Evolutionary conservation across 1,140 invertebrate species (phyloP).

Genomic region (Philopotamus ludificatus): DNA sequence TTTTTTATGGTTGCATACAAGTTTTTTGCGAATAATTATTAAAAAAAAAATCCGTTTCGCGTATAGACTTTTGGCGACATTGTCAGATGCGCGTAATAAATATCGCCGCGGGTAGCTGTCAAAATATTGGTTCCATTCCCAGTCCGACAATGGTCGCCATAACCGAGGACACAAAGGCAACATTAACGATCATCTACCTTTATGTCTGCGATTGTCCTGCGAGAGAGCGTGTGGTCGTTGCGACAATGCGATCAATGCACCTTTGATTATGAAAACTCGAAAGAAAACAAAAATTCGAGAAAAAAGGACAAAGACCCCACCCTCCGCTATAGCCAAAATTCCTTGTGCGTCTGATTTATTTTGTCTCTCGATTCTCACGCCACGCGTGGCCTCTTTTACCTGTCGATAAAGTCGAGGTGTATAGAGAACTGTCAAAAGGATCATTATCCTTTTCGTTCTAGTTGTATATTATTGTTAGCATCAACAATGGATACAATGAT

Average conservation of each 20-base stretch:
- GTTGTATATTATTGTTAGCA: slow-evolving; percentile 12
- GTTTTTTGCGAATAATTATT: too few relatives aligned
- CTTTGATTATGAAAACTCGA: background rate
- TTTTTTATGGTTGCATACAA: too few relatives aligned
- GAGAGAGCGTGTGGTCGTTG: slow-evolving; percentile 3
- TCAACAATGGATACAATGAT: too few relatives aligned
- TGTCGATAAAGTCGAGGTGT: background rate
- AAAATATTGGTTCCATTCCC: slow-evolving; percentile 40
- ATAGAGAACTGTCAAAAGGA: too few relatives aligned
- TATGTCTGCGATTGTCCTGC: slow-evolving; percentile 21
- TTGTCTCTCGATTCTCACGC: slow-evolving; percentile 16
- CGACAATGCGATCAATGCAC: background rate
- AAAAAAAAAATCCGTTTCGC: too few relatives aligned
- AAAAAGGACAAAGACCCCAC: background rate
- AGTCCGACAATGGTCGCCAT: slow-evolving; percentile 32
- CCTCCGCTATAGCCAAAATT: background rate
- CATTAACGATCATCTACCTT: slow-evolving; percentile 37
- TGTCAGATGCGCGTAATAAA: slow-evolving; percentile 24
- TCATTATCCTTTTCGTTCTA: too few relatives aligned
- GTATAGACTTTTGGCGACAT: too few relatives aligned
- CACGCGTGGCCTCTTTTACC: slow-evolving; percentile 19
- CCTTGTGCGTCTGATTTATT: background rate
- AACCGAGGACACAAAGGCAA: slow-evolving; percentile 35
- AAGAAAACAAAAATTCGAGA: background rate
- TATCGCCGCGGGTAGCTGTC: slow-evolving; percentile 38